phyloP scores from a whole-genome alignment of 2,797 vertebrate species.

The Toxotes lorentzi region DNA sequence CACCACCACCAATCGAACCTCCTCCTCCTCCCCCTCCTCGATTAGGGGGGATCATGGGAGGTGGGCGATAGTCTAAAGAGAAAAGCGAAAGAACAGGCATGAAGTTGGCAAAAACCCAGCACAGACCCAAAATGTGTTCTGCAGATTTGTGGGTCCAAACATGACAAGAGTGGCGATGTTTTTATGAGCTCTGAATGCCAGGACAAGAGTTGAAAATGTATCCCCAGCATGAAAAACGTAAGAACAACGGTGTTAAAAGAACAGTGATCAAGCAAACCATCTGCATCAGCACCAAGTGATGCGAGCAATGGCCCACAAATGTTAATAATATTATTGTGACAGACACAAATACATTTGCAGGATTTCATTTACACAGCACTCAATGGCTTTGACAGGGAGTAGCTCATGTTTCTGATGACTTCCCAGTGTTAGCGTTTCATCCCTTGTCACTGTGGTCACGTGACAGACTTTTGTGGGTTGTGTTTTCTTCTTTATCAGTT shows the following conservation, averaged over 20 bases:
- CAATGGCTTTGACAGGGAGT: constrained; percentile 53
- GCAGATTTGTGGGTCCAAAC: background rate
- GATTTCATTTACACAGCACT: constrained; percentile 46
- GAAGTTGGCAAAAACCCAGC: constrained; percentile 14
- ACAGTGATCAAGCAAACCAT: constrained; percentile 25
- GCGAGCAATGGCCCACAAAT: constrained; percentile 16
- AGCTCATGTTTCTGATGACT: constrained; percentile 67
- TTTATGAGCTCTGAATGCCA: constrained; percentile 12
- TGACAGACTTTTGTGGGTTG: background rate
- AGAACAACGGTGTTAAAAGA: constrained; percentile 28
- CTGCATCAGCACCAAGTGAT: constrained; percentile 9
- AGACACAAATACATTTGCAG: constrained; percentile 30
- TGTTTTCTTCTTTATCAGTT: background rate
- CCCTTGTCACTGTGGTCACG: constrained; percentile 23
- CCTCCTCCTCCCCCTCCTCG: constrained; percentile 55
- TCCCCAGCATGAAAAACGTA: constrained; percentile 19
- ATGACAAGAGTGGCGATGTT: constrained; percentile 1
- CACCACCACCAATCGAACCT: constrained; percentile 58
- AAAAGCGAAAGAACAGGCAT: constrained; percentile 31
- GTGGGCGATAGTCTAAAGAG: constrained; percentile 76
- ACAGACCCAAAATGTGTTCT: constrained; percentile 20
- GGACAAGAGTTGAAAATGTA: constrained; percentile 32
- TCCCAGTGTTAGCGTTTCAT: constrained; percentile 39
- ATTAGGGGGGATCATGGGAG: constrained; percentile 75
- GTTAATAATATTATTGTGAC: constrained; percentile 36